Evolutionary conservation across 2,888 invertebrate genomes (phyloP).

Genomic region (Agrotis exclamationis): DNA sequence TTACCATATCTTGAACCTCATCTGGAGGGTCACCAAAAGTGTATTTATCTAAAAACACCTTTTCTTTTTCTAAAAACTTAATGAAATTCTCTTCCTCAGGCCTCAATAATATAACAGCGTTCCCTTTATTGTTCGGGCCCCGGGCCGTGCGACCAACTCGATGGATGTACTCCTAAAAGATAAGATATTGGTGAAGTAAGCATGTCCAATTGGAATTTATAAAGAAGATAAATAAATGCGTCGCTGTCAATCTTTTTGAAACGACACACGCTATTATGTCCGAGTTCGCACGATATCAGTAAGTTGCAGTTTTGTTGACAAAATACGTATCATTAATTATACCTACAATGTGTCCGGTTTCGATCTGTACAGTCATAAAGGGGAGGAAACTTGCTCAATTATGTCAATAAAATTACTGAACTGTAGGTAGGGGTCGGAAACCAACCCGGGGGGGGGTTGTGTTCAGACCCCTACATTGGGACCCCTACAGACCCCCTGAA

Average conservation of each 20-base stretch:
- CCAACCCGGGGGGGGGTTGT: no score
- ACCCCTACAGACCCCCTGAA: no score
- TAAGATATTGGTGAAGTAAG: slow-evolving; percentile 43
- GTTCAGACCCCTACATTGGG: no score
- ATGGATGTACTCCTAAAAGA: slow-evolving; percentile 98
- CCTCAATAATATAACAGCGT: slow-evolving; percentile 97
- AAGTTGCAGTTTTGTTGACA: slow-evolving; percentile 14
- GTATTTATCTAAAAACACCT: slow-evolving; percentile 97
- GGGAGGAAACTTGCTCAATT: no score
- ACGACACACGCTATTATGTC: slow-evolving; percentile 2
- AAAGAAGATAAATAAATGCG: slow-evolving; percentile 35
- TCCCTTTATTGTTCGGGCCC: slow-evolving; percentile 97
- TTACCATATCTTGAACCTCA: slow-evolving; percentile 84
- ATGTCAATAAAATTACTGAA: no score
- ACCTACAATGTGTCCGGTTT: no score
- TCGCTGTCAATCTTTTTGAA: slow-evolving; percentile 28
- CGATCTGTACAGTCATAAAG: no score
- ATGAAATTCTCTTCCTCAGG: slow-evolving; percentile 98
- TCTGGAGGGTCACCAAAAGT: slow-evolving; percentile 78
- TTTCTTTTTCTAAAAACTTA: slow-evolving; percentile 96
- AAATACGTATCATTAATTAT: neutral
- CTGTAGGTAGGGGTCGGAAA: no score
- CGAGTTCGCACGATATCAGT: slow-evolving; percentile 17
- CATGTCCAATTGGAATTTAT: slow-evolving; percentile 29
- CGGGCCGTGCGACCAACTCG: slow-evolving; percentile 99